Base-by-base conservation (phyloP, 1,140 invertebrate species). In the Zaprionus kolodkinae region DNA sequence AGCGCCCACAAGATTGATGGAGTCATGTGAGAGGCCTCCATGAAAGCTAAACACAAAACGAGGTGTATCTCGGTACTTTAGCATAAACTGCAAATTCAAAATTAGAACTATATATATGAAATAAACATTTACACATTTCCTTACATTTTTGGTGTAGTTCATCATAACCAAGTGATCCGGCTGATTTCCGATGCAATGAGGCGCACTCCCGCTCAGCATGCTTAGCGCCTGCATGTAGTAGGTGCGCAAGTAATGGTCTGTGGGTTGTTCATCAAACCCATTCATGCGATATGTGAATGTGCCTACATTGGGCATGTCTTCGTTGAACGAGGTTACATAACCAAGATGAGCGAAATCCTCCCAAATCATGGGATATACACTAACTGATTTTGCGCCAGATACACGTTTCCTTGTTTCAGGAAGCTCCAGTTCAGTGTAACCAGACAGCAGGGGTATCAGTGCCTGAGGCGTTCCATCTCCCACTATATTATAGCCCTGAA, bases 381-480 rank as follows among this genome's bases (percentile, higher is more conserved):
- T 94, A 6, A 99, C 97, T 79, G 93, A 95, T 50, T 94, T 94
- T 2, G 93, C 82, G 6, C 94, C 94, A 84, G 95, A 95, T 11
- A 93, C 84, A 2, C 97, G 94, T 91, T 96, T 97, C 54, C 98
- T 94, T 1, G 96, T 96, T 81, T 98, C 96, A 0, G 97, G 97
- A 27, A 98, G 91, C 92, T 99, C 98, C 6, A 96, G 89, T 92
- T 99, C 98, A 0, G 96, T 98, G 92, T 96, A 95, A 13, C 97
- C 97, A 0, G 98, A 98, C 0, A 99, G 93, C 52, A 99, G 96
- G 0, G 98, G 98, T 43, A 98, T 97, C 17, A 99, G 93, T 0
- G 98, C 97, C 81, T 98, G 97, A 0, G 98, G 97, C 0, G 98
- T 99, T 0, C 98, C 98, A 93, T 99, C 98, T 0, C 98, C 98